Evolutionary conservation across 2,888 invertebrate genomes (phyloP), one percentile per base, ranked within the genome.

Genomic region (Aspidiotus destructor): DNA sequence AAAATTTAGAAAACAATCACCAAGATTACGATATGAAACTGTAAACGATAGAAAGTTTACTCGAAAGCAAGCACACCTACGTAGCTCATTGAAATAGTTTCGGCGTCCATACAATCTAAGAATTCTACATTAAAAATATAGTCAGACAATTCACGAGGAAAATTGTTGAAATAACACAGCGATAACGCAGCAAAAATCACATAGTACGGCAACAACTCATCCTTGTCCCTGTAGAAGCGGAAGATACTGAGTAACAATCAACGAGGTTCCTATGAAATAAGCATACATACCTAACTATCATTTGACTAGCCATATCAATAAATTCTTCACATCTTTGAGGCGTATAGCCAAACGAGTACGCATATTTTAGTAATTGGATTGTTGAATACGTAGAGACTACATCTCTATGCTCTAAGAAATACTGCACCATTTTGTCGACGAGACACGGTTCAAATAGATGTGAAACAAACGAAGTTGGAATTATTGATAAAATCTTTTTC

Each of bases 91-190:
- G 28, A 28, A 28, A 28, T 77, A 62, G 85, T 78, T 75, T 85
- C 84, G 8, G 78, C 77, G 73, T 85, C 85, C 0, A 85, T 75
- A 72, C 80, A 79, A 72, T 83, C 81, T 72, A 85, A 79, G 74
- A 85, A 85, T 67, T 80, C 78, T 1, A 83, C 80, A 71, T 81
- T 82, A 74, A 85, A 85, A 57, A 84, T 80, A 72, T 79, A 77
- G 73, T 81, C 79, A 28, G 83, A 78, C 11, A 84, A 76, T 28
- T 78, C 76, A 61, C 77, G 77, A 0, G 83, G 79, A 57, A 84
- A 76, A 13, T 76, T 74, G 72, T 82, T 79, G 73, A 80, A 84
- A 74, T 77, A 83, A 70, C 81, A 80, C 11, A 85, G 74, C 0
- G 82, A 78, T 16, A 84, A 73, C 57, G 80, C 79, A 11, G 80